Evolutionary conservation across 2,888 invertebrate species (phyloP), one percentile per base, ranked within the genome.

Genomic region (Cyclophora albipunctata): DNA sequence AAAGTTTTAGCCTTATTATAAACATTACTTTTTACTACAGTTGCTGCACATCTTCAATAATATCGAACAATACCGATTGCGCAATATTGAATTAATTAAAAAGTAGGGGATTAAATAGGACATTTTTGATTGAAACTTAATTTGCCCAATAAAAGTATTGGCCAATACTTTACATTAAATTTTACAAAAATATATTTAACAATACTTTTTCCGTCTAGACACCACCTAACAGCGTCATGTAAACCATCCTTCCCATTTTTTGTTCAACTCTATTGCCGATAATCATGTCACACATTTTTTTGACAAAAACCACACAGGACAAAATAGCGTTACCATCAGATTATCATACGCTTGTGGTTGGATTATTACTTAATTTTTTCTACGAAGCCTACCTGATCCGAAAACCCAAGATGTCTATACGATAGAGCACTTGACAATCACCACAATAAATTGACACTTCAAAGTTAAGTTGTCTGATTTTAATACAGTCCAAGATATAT

Each of bases 261-360:
- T 78, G 65, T 72, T 55, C 56, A 20, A 20, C 55, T 62, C 71
- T 69, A 68, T 78, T 77, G 75, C 78, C 78, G 84, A 87, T 88
- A 86, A 86, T 86, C 87, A 82, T 85, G 86, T 87, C 88, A 88
- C 86, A 84, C 81, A 69, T 85, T 88, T 88, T 63, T 87, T 87
- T 83, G 62, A 65, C 57, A 66, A 43, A 84, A 88, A 84, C 87
- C 88, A 88, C 88, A 88, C 88, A 86, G 81, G 79, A 86, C 87
- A 88, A 86, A 87, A 86, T 85, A 78, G 87, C 86, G 87, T 87
- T 84, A 84, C 87, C 77, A 85, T 87, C 87, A 86, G 87, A 87
- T 88, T 88, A 88, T 81, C 83, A 80, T 75, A 78, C 78, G 59
- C 76, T 78, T 86, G 86, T 78, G 84, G 85, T 80, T 64, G 81